phyloP scores from a whole-genome alignment of 2,888 invertebrate genomes.

The Coleophora flavipennella region DNA sequence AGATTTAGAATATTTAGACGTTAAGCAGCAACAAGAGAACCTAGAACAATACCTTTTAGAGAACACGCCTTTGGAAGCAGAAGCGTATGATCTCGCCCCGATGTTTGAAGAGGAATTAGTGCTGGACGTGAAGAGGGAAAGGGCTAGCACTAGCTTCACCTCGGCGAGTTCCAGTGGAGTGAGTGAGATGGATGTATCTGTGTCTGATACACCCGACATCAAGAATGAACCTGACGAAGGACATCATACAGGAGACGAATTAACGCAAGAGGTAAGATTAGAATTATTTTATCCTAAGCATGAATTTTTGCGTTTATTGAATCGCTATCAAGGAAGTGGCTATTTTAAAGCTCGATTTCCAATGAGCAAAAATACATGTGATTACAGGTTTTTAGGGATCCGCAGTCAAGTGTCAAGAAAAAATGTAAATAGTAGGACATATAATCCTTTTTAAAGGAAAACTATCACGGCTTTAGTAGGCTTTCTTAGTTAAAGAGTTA shows the following conservation, averaged over 20 bases:
- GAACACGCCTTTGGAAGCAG: conserved; percentile 55
- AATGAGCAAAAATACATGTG: too few species aligned
- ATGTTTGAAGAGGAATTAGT: conserved; percentile 58
- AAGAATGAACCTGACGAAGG: conserved; percentile 63
- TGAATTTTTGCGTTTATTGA: too few species aligned
- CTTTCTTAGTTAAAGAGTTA: too few species aligned
- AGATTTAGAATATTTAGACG: conserved; percentile 54
- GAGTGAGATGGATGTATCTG: conserved; percentile 57
- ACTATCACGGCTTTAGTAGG: too few species aligned
- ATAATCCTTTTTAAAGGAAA: too few species aligned
- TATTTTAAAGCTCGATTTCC: too few species aligned
- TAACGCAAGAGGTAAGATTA: conserved; percentile 64
- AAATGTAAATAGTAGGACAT: too few species aligned
- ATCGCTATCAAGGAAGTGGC: too few species aligned
- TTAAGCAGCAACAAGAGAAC: conserved; percentile 52
- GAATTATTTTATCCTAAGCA: neutral
- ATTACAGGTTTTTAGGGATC: too few species aligned
- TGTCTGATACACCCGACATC: conserved; percentile 41
- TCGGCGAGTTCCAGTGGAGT: conserved; percentile 64
- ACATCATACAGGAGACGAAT: conserved; percentile 59
- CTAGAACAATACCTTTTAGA: conserved; percentile 56
- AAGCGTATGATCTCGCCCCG: conserved; percentile 50
- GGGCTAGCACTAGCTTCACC: conserved; percentile 67
- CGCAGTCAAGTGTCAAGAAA: too few species aligned
- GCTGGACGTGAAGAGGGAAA: conserved; percentile 55